phyloP scores from a whole-genome alignment of 2,797 vertebrate species.

The Catamblyrhynchus diadema region DNA sequence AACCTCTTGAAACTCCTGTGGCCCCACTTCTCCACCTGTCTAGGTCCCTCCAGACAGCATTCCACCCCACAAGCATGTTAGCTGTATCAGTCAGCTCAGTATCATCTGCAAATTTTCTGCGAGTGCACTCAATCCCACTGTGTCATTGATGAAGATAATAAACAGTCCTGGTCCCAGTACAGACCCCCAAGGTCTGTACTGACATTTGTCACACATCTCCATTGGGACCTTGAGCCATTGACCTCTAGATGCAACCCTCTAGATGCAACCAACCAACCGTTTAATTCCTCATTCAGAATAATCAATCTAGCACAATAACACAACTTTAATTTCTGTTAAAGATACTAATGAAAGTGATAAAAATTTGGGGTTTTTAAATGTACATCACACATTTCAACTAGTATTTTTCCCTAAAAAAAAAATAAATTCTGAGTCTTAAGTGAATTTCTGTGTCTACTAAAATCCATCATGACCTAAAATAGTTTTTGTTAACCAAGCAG shows the following conservation, averaged over 20 bases:
- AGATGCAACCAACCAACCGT: neutral
- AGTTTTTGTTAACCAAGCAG: neutral
- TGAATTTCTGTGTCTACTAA: neutral
- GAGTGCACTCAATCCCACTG: neutral
- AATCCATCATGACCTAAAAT: neutral
- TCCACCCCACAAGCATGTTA: neutral
- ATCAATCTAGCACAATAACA: neutral
- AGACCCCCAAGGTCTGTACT: accelerated
- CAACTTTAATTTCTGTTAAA: neutral
- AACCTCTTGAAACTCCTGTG: neutral
- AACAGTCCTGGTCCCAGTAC: neutral
- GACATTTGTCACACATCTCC: neutral
- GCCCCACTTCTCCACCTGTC: neutral
- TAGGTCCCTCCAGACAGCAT: neutral
- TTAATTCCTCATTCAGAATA: neutral
- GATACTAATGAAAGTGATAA: neutral
- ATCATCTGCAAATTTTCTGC: neutral
- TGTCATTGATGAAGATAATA: neutral
- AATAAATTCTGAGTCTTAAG: neutral
- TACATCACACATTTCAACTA: neutral
- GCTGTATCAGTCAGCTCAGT: neutral
- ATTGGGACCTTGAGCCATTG: neutral
- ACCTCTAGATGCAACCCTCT: neutral
- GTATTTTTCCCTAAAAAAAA: neutral
- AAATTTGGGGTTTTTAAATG: neutral